Evolutionary conservation across 1,140 invertebrate genomes (phyloP).

Genomic region (Procambarus clarkii): DNA sequence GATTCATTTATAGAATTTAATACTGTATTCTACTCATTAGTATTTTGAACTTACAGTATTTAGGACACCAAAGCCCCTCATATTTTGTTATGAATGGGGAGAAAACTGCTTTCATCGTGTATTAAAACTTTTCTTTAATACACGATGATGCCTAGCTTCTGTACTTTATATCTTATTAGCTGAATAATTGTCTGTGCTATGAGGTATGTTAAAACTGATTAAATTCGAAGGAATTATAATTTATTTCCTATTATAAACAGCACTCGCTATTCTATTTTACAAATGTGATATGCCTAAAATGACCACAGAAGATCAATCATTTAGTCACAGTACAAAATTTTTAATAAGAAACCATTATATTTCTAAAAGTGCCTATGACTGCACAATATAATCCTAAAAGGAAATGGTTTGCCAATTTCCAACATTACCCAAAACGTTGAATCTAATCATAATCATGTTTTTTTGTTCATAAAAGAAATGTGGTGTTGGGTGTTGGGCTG

Average conservation of each 20-base stretch:
- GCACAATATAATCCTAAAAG: too few relatives aligned
- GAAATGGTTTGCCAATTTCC: too few relatives aligned
- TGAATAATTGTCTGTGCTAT: too few relatives aligned
- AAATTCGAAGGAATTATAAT: slow-evolving; percentile 16
- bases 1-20: not conserved
- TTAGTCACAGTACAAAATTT: slow-evolving; percentile 43
- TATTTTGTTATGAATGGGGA: not conserved
- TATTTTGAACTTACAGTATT: not conserved
- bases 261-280: slow-evolving; percentile 64
- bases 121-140: too few relatives aligned
- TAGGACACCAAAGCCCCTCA: too few relatives aligned
- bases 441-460: not conserved
- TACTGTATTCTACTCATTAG: not conserved
- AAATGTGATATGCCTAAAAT: slow-evolving; percentile 65
- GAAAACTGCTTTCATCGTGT: not conserved
- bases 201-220: not conserved
- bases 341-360: not conserved
- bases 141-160: too few relatives aligned
- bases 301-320: slow-evolving; percentile 55
- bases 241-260: slow-evolving; percentile 63
- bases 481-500: not conserved
- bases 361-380: slow-evolving; percentile 1
- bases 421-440: not conserved
- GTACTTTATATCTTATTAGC: too few relatives aligned
- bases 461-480: not conserved